These are phyloP conservation scores for Chascanopsetta lugubris DNA, from an alignment of 2,113 vertebrate genomes.

Conservation along the genomic window DNA sequence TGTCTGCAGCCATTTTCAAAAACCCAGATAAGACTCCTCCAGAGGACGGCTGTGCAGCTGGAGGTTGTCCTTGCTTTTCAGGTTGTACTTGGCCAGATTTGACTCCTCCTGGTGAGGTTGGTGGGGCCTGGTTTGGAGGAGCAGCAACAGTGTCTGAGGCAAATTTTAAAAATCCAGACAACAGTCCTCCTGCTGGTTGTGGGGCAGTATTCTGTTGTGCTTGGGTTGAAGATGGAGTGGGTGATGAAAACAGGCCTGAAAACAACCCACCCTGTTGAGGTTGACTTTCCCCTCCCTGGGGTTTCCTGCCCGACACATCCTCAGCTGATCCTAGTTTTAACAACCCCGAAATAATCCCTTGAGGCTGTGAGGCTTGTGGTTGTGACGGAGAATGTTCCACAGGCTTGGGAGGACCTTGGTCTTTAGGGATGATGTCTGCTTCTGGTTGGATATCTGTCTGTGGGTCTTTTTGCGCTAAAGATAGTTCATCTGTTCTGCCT, in stretches of 20 bases:
- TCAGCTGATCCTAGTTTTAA: constrained; percentile 80
- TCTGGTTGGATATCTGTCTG: constrained; percentile 24
- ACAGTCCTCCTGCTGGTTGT: constrained; percentile 65
- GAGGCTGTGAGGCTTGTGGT: constrained; percentile 43
- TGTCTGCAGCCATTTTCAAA: constrained; percentile 72
- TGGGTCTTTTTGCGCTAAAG: constrained; percentile 31
- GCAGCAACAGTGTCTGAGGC: constrained; percentile 62
- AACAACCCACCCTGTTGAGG: constrained; percentile 78
- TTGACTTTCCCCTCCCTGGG: constrained; percentile 49
- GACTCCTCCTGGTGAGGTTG: constrained; percentile 13
- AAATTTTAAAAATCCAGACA: constrained; percentile 78
- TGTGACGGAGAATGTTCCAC: constrained; percentile 26
- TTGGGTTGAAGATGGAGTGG: constrained; percentile 49
- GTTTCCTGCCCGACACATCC: constrained; percentile 59
- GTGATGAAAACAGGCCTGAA: constrained; percentile 75
- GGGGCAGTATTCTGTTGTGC: constrained; percentile 39
- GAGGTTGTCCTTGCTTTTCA: constrained; percentile 45
- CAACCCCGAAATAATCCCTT: constrained; percentile 71
- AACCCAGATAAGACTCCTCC: constrained; percentile 72
- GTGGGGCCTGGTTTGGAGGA: constrained; percentile 46
- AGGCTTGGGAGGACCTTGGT: constrained; percentile 20
- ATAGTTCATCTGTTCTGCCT: constrained; percentile 19
- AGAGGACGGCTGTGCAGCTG: constrained; percentile 32
- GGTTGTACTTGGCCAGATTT: constrained; percentile 36
- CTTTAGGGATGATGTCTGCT: constrained; percentile 18